phyloP scores from a whole-genome alignment of 2,888 invertebrate genomes.

The Coremacera marginata region DNA sequence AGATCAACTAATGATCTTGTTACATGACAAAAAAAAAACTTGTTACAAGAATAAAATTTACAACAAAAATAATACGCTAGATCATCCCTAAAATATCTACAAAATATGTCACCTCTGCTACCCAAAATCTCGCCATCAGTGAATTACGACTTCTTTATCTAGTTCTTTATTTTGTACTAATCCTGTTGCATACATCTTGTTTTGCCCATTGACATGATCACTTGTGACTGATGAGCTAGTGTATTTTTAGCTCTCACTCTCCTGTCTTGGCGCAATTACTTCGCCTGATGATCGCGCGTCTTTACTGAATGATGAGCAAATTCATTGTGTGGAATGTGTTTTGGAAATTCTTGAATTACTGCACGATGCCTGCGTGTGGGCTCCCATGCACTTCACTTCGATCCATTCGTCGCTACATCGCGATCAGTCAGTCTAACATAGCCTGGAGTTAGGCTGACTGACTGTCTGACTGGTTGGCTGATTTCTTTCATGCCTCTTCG shows the following conservation, averaged over 20 bases:
- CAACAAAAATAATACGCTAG: not conserved
- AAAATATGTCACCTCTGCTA: conserved; percentile 4
- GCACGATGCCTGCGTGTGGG: conserved; percentile 29
- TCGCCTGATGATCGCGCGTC: not conserved
- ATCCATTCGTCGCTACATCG: not conserved
- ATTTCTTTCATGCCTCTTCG: not conserved
- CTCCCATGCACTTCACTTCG: conserved; percentile 18
- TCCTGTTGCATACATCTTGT: not conserved
- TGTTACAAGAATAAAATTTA: not conserved
- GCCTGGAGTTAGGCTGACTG: not conserved
- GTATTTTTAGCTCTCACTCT: conserved; percentile 28
- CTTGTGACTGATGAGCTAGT: conserved; percentile 38
- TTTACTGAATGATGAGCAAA: conserved; percentile 26
- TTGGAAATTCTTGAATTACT: conserved; percentile 16
- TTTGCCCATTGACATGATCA: conserved; percentile 32
- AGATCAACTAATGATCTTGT: conserved; percentile 33
- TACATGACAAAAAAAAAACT: conserved; percentile 6
- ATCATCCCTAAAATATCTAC: not conserved
- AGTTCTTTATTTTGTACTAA: not conserved
- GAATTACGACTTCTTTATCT: not conserved
- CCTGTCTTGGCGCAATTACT: conserved; percentile 20
- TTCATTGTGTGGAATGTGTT: conserved; percentile 21
- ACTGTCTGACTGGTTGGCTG: not conserved
- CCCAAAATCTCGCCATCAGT: not conserved
- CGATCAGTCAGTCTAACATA: conserved; percentile 16